Percentiles rank a stretch among this genome's conserved stretches.
These are phyloP conservation scores for Lanius ludovicianus DNA, from an alignment of 2,113 vertebrate species.

Conservation along the genomic window DNA sequence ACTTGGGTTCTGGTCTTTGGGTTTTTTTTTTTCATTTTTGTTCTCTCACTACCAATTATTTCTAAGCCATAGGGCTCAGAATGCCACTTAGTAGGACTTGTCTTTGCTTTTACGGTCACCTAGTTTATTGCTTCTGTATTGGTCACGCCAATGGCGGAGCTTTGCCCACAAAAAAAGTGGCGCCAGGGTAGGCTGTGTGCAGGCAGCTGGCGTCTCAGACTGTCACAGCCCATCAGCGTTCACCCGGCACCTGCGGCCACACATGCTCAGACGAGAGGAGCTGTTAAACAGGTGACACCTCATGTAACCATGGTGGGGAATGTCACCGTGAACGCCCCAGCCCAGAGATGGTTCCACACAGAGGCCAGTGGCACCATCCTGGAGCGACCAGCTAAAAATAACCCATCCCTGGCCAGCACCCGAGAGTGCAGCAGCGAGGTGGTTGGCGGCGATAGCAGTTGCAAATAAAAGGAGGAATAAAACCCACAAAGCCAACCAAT, in stretches of 20 bases:
- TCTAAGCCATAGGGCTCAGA: constrained; percentile 87
- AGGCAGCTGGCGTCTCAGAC: constrained; percentile 80
- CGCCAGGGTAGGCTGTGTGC: constrained; percentile 65
- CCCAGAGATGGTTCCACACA: constrained; percentile 29
- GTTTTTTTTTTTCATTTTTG: constrained; percentile 15
- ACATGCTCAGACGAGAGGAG: constrained; percentile 65
- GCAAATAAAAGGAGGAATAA: not conserved
- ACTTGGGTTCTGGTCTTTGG: constrained; percentile 47
- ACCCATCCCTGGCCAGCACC: not conserved
- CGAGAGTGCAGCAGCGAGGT: accelerated
- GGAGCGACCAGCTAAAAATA: constrained; percentile 23
- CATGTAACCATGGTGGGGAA: constrained; percentile 7
- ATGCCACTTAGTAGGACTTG: constrained; percentile 87
- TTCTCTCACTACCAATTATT: constrained; percentile 86
- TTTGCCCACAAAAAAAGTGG: constrained; percentile 65
- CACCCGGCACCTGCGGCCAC: constrained; percentile 85
- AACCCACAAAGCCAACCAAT: not conserved
- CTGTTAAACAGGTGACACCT: constrained; percentile 88
- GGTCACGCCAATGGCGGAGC: constrained; percentile 77
- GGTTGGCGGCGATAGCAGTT: not conserved
- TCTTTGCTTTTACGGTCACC: constrained; percentile 83
- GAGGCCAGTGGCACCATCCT: not conserved
- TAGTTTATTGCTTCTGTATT: constrained; percentile 82
- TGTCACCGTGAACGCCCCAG: constrained; percentile 20
- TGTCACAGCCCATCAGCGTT: constrained; percentile 87